These are phyloP conservation scores for Hirudinaria manillensis DNA, from an alignment of 2,888 invertebrate species.

Conservation along the genomic window DNA sequence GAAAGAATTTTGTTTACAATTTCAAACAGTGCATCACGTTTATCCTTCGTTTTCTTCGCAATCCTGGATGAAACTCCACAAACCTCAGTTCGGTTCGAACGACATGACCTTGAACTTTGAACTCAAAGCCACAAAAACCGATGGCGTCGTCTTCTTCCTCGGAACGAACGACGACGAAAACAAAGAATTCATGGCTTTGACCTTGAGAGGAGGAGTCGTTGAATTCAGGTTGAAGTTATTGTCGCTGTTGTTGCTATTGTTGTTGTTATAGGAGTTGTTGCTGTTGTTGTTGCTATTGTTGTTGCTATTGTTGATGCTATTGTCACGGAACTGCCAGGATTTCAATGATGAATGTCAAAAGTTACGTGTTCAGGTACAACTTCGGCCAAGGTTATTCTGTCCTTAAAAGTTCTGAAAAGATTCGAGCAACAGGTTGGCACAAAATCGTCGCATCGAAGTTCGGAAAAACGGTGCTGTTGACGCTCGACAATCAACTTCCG, in stretches of 20 bases:
- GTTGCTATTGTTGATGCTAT: not conserved
- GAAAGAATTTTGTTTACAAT: not conserved
- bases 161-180: not conserved
- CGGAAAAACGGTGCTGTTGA: constrained; percentile 16
- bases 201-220: not conserved
- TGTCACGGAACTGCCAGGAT: too few relatives aligned
- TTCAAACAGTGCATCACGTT: constrained; percentile 18
- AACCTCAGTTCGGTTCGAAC: constrained; percentile 20
- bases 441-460: constrained; percentile 20
- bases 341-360: too few relatives aligned
- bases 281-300: not conserved
- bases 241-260: not conserved
- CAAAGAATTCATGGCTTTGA: constrained; percentile 23
- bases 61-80: constrained; percentile 28
- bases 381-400: constrained; percentile 13
- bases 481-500: constrained; percentile 22
- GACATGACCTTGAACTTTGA: constrained; percentile 23
- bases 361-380: constrained; percentile 13
- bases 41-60: constrained; percentile 23
- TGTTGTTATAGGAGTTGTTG: not conserved
- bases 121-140: constrained; percentile 8
- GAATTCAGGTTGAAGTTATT: constrained; percentile 19
- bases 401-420: constrained; percentile 15
- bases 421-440: constrained; percentile 7
- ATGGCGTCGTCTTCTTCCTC: constrained; percentile 23